A percentile compares a stretch with the other conserved stretches of the same genome.
phyloP scores from a whole-genome alignment of 2,113 vertebrate species.

The Platanista minor region DNA sequence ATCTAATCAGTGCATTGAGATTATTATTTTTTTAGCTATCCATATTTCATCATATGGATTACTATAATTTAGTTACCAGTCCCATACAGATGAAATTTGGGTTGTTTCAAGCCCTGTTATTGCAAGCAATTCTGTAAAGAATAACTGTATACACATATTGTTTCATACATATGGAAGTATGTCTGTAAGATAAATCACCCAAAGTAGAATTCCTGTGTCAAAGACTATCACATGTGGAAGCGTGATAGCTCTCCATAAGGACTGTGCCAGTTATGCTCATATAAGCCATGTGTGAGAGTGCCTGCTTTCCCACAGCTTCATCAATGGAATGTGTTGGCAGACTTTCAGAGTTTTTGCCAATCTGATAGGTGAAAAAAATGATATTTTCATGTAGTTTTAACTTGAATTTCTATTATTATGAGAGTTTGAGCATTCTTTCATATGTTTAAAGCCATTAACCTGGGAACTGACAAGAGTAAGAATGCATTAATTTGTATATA shows the following conservation, averaged over 20 bases:
- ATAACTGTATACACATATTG: not conserved
- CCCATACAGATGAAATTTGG: not conserved
- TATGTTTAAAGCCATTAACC: not conserved
- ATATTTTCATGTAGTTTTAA: not conserved
- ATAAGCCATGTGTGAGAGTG: not conserved
- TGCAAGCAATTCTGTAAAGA: not conserved
- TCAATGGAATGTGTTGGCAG: not conserved
- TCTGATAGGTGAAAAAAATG: not conserved
- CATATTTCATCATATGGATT: not conserved
- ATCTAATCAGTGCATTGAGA: not conserved
- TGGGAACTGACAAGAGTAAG: not conserved
- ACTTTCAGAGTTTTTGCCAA: not conserved
- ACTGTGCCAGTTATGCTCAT: not conserved
- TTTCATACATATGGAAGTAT: not conserved
- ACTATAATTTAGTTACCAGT: not conserved
- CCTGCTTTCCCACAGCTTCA: not conserved
- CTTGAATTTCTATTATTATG: not conserved
- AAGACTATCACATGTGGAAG: not conserved
- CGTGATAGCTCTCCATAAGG: not conserved
- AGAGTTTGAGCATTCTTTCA: not conserved
- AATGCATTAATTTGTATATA: not conserved
- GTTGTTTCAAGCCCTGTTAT: not conserved
- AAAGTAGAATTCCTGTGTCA: not conserved
- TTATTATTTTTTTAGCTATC: not conserved
- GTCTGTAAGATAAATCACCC: not conserved